Evolutionary conservation across 2,797 vertebrate species (phyloP), one percentile per base, ranked within the genome.

Genomic region (Gastrophryne carolinensis): DNA sequence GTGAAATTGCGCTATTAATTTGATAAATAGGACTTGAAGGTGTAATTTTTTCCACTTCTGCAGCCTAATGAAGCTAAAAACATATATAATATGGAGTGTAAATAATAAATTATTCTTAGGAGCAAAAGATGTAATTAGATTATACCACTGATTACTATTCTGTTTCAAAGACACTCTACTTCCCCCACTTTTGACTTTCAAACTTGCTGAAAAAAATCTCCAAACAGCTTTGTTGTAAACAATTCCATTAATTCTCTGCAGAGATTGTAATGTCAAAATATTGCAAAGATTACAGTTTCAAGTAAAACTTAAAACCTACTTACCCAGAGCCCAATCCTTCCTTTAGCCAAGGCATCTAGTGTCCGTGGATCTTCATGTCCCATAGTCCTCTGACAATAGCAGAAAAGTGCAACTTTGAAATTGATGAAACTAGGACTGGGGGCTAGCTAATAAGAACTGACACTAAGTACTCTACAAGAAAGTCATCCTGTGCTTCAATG

Each of bases 21-120:
- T 92, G 91, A 92, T 90, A 92, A 92, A 92, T 91, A 91, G 91
- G 90, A 92, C 91, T 90, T 87, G 88, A 91, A 91, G 90, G 91
- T 92, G 90, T 91, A 91, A 92, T 92, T 92, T 91, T 92, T 92
- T 91, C 89, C 90, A 90, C 88, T 88, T 90, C 89, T 91, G 89
- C 89, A 88, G 88, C 87, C 90, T 92, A 92, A 92, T 92, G 90
- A 92, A 92, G 91, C 91, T 91, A 92, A 92, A 92, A 92, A 92
- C 90, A 92, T 91, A 92, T 92, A 91, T 92, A 92, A 91, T 91
- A 92, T 90, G 89, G 91, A 90, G 87, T 91, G 89, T 92, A 92
- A 92, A 92, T 92, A 92, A 92, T 91, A 92, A 92, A 92, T 92
- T 92, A 92, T 91, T 92, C 90, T 92, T 90, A 87, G 88, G 86